These are phyloP conservation scores for Diglossa cyanea DNA, from an alignment of 2,797 vertebrate species.

Conservation along the genomic window DNA sequence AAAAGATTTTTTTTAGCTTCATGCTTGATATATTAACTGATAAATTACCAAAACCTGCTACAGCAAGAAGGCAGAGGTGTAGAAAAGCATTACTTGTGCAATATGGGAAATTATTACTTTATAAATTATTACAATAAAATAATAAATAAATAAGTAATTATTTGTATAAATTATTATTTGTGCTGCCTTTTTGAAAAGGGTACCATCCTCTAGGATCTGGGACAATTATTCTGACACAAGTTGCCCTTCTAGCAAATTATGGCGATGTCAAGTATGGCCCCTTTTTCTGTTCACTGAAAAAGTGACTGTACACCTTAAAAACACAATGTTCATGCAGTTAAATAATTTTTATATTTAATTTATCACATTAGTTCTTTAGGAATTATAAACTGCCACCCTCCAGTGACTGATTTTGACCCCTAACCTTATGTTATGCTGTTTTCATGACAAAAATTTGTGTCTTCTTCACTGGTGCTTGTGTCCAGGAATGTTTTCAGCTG, in stretches of 20 bases:
- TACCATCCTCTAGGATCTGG: neutral
- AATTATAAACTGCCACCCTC: neutral
- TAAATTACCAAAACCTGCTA: neutral
- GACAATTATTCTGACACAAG: neutral
- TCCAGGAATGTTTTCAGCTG: neutral
- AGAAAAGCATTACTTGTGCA: neutral
- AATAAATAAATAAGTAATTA: neutral
- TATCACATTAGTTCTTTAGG: neutral
- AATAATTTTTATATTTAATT: neutral
- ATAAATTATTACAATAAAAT: neutral
- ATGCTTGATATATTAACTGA: neutral
- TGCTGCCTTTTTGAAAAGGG: neutral
- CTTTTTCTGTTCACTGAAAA: neutral
- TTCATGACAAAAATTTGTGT: neutral
- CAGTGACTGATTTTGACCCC: neutral
- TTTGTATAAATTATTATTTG: neutral
- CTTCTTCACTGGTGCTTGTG: neutral
- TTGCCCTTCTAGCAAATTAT: neutral
- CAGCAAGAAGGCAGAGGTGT: neutral
- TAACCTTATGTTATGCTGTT: neutral
- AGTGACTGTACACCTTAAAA: neutral
- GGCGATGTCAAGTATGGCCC: neutral
- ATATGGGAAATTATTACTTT: neutral
- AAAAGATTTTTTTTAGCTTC: neutral
- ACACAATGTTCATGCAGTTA: neutral